Base-by-base conservation (phyloP, 2,888 invertebrate species). In the Thymelicus sylvestris region DNA sequence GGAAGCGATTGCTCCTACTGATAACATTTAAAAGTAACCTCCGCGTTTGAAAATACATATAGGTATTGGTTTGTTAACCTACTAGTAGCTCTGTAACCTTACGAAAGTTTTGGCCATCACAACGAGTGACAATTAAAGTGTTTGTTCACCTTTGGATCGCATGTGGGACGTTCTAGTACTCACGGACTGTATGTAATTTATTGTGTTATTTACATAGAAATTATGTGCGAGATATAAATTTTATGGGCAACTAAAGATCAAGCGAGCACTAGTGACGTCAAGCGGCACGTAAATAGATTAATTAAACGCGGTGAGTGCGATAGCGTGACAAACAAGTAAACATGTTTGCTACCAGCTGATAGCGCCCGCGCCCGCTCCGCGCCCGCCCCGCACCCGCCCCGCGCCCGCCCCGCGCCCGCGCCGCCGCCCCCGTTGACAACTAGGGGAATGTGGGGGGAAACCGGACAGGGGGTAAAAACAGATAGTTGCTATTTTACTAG, bases 281-380 rank as follows among this genome's bases (percentile, higher is more conserved):
- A 59, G 2, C 57, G 47, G 63, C 57, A 59, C 63, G 52, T 19
- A 63, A 64, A 63, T 65, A 67, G 50, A 59, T 61, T n/a, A 52
- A 67, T 62, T 65, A 47, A 15, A 39, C 12, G 24, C 57, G 41
- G 59, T 59, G 52, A 63, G 50, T n/a, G 48, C 50, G 41, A 65
- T 64, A 59, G 41, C 19, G 41, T 12, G 55, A 52, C 55, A 48
- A 59, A 64, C 60, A 41, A 61, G 59, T 31, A 65, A 61, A 63
- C 67, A 55, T 47, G 68, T 62, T 55, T 66, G 64, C 68, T 48
- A 50, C 59, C 19, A 6, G 15, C 48, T n/a, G 61, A 66, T 66
- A 61, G 52, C 61, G 12, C 41, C 19, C 84, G 80, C 76, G 67
- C 73, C 72, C 76, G 66, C 6, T 67, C 72, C 72, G 75, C 74